Conservation (phyloP, 2,888 invertebrate genomes). For the Globia sparganii region DNA sequence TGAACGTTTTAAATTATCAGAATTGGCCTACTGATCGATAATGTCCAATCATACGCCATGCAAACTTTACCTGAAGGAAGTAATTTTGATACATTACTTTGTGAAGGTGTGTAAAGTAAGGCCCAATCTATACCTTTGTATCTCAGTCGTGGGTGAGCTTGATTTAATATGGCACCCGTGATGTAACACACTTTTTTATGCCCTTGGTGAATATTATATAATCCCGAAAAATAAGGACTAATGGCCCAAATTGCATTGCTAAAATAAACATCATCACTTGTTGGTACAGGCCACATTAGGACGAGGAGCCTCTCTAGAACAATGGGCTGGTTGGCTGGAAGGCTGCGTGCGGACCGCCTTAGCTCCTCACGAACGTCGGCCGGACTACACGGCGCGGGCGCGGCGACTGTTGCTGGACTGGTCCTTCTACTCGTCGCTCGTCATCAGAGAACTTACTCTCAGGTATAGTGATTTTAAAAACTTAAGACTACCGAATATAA, state of each 20-base stretch:
- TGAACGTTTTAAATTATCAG: too few species aligned
- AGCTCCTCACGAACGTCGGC: conserved; percentile 95
- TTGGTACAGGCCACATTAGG: conserved; percentile 95
- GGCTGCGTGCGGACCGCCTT: conserved; percentile 97
- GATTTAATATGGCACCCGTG: too few species aligned
- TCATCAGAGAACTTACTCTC: conserved; percentile 98
- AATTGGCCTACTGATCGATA: too few species aligned
- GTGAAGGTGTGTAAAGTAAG: too few species aligned
- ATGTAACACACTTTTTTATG: neutral
- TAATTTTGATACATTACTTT: too few species aligned
- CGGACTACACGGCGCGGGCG: conserved; percentile 95
- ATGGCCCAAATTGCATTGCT: neutral
- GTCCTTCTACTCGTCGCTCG: conserved; percentile 99
- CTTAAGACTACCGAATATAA: neutral
- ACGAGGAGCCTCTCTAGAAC: conserved; percentile 97
- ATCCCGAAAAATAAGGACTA: neutral
- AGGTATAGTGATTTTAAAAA: conserved; percentile 65
- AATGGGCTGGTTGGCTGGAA: conserved; percentile 99
- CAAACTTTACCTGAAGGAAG: neutral
- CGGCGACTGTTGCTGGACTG: conserved; percentile 98
- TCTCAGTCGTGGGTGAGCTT: too few species aligned
- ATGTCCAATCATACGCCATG: neutral
- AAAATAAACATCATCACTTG: neutral
- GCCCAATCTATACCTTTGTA: too few species aligned
- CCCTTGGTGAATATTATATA: neutral